Evolutionary conservation across 2,888 invertebrate species (phyloP).

Genomic region (Augochlorella aurata): DNA sequence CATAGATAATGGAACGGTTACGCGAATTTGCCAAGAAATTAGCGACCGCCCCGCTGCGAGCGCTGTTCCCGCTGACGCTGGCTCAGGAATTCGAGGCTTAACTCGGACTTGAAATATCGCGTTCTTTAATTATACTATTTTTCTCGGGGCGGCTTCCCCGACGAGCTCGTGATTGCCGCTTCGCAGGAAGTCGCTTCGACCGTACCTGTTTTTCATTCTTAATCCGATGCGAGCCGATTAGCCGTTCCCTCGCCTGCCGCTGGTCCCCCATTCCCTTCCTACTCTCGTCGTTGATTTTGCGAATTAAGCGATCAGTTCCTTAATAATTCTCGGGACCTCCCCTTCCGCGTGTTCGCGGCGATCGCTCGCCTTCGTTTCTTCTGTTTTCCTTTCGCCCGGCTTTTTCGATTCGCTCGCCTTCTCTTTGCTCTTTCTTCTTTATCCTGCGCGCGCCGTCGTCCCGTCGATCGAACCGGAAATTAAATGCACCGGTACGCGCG

Average conservation of each 20-base stretch:
- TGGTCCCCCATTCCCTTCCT: neutral
- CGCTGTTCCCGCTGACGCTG: neutral
- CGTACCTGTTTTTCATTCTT: conserved; percentile 10
- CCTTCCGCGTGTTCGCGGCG: conserved; percentile 12
- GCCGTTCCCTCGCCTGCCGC: neutral
- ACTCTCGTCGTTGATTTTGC: conserved; percentile 22
- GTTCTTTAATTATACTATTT: conserved; percentile 29
- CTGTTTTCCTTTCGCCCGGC: neutral
- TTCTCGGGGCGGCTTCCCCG: neutral
- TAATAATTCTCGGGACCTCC: conserved; percentile 4
- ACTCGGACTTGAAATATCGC: conserved; percentile 24
- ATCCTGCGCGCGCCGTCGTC: conserved; percentile 15
- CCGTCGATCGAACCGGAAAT: conserved; percentile 56
- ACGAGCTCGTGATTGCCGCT: conserved; percentile 24
- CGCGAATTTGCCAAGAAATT: conserved; percentile 36
- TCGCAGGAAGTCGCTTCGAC: conserved; percentile 31
- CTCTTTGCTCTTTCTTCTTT: no score
- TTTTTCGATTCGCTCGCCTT: neutral
- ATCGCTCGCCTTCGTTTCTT: neutral
- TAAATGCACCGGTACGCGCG: conserved; percentile 51
- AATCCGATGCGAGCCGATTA: conserved; percentile 22
- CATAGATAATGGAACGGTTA: conserved; percentile 36
- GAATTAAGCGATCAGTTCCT: conserved; percentile 36
- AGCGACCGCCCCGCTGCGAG: neutral
- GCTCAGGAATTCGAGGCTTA: conserved; percentile 26